A percentile compares a stretch with the other conserved stretches of the same genome.
Evolutionary conservation across 2,888 invertebrate genomes (phyloP).

Genomic region (Agelastica alni): DNA sequence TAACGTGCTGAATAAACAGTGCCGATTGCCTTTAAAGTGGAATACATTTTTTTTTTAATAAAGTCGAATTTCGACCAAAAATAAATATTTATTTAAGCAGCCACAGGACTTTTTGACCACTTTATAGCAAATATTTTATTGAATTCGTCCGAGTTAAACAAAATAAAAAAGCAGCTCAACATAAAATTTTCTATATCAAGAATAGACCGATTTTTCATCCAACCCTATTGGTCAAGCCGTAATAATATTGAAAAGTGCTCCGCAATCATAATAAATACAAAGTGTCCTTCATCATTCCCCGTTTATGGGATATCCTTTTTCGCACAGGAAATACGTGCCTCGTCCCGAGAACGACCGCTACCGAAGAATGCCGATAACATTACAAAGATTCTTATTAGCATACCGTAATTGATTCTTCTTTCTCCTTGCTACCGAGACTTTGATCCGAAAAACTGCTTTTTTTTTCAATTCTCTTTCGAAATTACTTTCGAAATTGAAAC

Average conservation of each 20-base stretch:
- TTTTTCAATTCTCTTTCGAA: conserved; percentile 2
- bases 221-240: conserved; percentile 1
- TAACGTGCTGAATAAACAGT: no score
- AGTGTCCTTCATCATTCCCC: conserved; percentile 13
- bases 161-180: no score
- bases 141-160: not conserved
- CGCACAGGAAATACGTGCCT: conserved; percentile 29
- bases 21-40: no score
- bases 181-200: not conserved
- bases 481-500: not conserved
- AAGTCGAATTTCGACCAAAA: no score
- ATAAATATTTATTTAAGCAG: no score
- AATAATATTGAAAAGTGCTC: conserved; percentile 20
- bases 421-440: conserved; percentile 11
- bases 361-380: conserved; percentile 26
- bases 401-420: conserved; percentile 28
- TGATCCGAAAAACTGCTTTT: conserved; percentile 15
- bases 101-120: no score
- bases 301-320: conserved; percentile 26
- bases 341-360: conserved; percentile 31
- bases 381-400: conserved; percentile 27
- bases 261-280: conserved; percentile 25
- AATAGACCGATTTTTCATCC: not conserved
- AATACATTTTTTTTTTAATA: no score
- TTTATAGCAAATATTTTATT: no score